phyloP scores from a whole-genome alignment of 2,113 vertebrate genomes.

The Pseudorhombus dupliciocellatus region DNA sequence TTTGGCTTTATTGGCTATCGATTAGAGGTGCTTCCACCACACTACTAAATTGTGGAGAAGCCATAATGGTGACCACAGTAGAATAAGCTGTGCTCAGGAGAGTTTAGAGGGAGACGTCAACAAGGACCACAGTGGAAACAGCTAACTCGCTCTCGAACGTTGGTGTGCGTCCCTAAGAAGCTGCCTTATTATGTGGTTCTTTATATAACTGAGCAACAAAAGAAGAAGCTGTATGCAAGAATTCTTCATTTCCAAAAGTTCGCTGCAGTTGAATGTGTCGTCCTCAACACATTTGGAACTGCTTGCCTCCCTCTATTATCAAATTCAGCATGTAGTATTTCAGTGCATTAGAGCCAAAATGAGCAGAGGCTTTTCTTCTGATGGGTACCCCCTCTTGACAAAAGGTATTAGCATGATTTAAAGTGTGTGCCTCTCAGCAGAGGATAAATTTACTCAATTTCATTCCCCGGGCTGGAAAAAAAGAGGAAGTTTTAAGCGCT shows the following conservation, averaged over 20 bases:
- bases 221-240: background rate
- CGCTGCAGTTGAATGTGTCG: background rate
- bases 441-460: slow-evolving; percentile 52
- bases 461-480: slow-evolving; percentile 29
- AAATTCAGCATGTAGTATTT: slow-evolving; percentile 19
- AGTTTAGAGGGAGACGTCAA: slow-evolving; percentile 16
- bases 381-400: slow-evolving; percentile 46
- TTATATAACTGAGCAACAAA: background rate
- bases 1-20: slow-evolving; percentile 66
- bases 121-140: slow-evolving; percentile 2
- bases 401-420: slow-evolving; percentile 62
- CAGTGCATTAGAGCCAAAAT: slow-evolving; percentile 16
- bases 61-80: slow-evolving; percentile 20
- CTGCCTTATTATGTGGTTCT: background rate
- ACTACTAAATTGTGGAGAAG: slow-evolving; percentile 35
- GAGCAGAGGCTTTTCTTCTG: slow-evolving; percentile 24
- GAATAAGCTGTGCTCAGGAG: slow-evolving; percentile 10
- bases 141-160: background rate
- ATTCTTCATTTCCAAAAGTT: background rate
- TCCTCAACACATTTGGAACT: slow-evolving; percentile 14
- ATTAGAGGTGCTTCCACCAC: slow-evolving; percentile 38
- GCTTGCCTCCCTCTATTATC: slow-evolving; percentile 6
- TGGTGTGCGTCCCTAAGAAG: background rate
- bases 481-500: slow-evolving; percentile 28
- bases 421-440: slow-evolving; percentile 49